These are phyloP conservation scores for Microcaecilia unicolor DNA, from an alignment of 2,797 vertebrate genomes.

Conservation along the genomic window DNA sequence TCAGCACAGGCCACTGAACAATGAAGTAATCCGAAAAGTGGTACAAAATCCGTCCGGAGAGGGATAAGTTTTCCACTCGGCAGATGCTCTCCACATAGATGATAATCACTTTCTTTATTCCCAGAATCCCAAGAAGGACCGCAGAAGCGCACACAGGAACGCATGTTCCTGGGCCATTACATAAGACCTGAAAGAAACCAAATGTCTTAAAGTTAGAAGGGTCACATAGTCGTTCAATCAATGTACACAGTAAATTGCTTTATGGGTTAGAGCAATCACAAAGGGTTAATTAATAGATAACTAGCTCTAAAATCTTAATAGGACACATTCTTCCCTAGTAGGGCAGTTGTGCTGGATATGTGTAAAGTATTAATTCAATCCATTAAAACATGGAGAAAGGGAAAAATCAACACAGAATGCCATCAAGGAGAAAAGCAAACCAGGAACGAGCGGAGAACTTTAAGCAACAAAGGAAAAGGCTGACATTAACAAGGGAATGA, in stretches of 20 bases:
- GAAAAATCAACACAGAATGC: no score
- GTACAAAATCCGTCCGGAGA: slow-evolving; percentile 83
- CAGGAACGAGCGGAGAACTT: no score
- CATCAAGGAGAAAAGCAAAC: no score
- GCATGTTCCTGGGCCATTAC: slow-evolving; percentile 91
- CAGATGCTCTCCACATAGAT: slow-evolving; percentile 91
- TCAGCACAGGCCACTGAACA: slow-evolving; percentile 84
- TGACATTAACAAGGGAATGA: no score
- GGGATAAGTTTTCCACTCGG: slow-evolving; percentile 78
- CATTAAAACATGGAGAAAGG: background rate
- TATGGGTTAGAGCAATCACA: background rate
- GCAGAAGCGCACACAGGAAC: slow-evolving; percentile 78
- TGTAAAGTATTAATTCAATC: no score
- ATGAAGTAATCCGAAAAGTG: slow-evolving; percentile 80
- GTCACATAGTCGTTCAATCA: background rate
- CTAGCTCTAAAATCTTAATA: no score
- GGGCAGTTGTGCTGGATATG: no score
- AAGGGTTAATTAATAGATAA: no score
- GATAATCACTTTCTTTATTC: slow-evolving; percentile 76
- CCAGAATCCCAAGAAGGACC: slow-evolving; percentile 74
- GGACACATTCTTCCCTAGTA: no score
- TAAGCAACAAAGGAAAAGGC: no score
- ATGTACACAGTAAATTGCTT: background rate
- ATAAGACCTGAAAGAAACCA: slow-evolving; percentile 74
- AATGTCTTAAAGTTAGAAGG: slow-evolving; percentile 8